Evolutionary conservation across 2,888 invertebrate genomes (phyloP).

Genomic region (Ophion ellenae): DNA sequence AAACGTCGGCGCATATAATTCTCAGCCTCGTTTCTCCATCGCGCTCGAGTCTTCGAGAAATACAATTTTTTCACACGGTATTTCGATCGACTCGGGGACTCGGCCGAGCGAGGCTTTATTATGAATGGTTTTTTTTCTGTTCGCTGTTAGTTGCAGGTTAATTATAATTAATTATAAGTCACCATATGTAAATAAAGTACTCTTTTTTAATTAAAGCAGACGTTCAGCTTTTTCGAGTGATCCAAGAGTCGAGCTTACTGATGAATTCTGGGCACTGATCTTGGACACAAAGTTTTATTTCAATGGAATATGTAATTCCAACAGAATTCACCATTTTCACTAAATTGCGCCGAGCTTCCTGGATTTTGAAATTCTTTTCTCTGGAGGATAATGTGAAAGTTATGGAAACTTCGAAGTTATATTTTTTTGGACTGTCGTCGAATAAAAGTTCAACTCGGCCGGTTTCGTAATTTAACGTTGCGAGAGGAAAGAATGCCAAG

Average conservation of each 20-base stretch:
- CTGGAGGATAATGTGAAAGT: too few species aligned
- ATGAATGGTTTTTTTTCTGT: conserved; percentile 43
- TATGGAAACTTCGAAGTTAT: too few species aligned
- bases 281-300: not conserved
- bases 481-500: too few species aligned
- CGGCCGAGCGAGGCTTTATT: conserved; percentile 14
- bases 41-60: conserved; percentile 14
- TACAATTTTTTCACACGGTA: conserved; percentile 42
- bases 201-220: conserved; percentile 48
- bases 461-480: too few species aligned
- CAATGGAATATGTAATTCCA: too few species aligned
- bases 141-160: not conserved
- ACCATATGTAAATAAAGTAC: conserved; percentile 67
- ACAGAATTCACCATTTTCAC: not conserved
- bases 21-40: not conserved
- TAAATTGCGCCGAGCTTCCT: too few species aligned
- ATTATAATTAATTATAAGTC: conserved; percentile 56
- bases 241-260: not conserved
- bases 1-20: conserved; percentile 81
- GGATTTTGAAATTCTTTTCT: too few species aligned
- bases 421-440: too few species aligned
- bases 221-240: not conserved
- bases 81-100: conserved; percentile 31
- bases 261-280: not conserved
- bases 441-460: too few species aligned